phyloP scores from a whole-genome alignment of 2,888 invertebrate species.

The Tridacna gigas region DNA sequence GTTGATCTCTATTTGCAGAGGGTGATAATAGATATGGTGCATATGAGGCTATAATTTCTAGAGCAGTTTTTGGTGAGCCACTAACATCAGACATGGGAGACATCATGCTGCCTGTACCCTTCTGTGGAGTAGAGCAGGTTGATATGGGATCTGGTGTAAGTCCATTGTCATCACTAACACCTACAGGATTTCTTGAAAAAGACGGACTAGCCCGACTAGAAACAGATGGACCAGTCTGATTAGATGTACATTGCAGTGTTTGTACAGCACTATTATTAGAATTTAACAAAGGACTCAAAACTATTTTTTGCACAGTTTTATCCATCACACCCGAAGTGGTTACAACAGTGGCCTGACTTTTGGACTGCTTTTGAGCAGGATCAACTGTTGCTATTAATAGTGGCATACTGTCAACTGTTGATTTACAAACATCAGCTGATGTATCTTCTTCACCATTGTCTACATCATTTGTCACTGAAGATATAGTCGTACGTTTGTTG shows the following conservation, averaged over 20 bases:
- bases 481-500: too few relatives aligned
- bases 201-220: not conserved
- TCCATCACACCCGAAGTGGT: too few relatives aligned
- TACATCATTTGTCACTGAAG: too few relatives aligned
- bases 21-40: conserved; percentile 67
- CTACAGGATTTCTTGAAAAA: not conserved
- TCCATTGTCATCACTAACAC: not conserved
- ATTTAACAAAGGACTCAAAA: not conserved
- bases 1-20: conserved; percentile 23
- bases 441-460: too few relatives aligned
- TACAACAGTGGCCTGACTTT: too few relatives aligned
- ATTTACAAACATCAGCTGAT: too few relatives aligned
- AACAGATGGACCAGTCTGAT: not conserved
- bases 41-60: conserved; percentile 71
- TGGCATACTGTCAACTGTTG: too few relatives aligned
- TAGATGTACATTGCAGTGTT: not conserved
- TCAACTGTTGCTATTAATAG: too few relatives aligned
- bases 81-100: not conserved
- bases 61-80: conserved; percentile 57
- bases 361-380: too few relatives aligned
- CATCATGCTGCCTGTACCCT: not conserved
- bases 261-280: not conserved
- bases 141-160: not conserved
- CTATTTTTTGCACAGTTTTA: too few relatives aligned
- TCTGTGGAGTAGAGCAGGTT: not conserved